phyloP scores from a whole-genome alignment of 2,888 invertebrate genomes.

The Oegoconia quadripuncta region DNA sequence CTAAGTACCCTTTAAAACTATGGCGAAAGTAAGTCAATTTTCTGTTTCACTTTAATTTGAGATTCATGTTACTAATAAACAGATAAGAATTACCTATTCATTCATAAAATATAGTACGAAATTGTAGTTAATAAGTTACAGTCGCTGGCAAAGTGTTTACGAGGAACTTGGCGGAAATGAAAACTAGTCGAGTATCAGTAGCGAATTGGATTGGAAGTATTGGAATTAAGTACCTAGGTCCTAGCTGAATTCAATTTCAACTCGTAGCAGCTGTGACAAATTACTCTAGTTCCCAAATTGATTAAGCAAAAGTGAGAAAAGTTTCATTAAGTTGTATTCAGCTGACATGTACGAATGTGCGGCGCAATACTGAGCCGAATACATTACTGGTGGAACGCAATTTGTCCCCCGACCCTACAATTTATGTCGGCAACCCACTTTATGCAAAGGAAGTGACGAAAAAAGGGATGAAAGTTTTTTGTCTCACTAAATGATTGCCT shows the following conservation, averaged over 20 bases:
- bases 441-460: constrained; percentile 55
- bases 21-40: constrained; percentile 51
- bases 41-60: constrained; percentile 22
- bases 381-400: constrained; percentile 61
- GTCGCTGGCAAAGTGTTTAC: too few species aligned
- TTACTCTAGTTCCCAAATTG: constrained; percentile 44
- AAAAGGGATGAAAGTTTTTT: constrained; percentile 42
- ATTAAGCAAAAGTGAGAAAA: constrained; percentile 60
- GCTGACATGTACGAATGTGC: constrained; percentile 48
- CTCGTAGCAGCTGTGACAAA: constrained; percentile 18
- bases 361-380: constrained; percentile 53
- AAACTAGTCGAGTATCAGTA: too few species aligned
- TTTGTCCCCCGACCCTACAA: constrained; percentile 66
- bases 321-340: constrained; percentile 58
- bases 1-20: constrained; percentile 71
- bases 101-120: too few species aligned
- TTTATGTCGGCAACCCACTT: constrained; percentile 64
- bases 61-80: too few species aligned
- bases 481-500: constrained; percentile 40
- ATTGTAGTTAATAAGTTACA: too few species aligned
- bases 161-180: too few species aligned
- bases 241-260: constrained; percentile 2
- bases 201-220: too few species aligned
- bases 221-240: too few species aligned
- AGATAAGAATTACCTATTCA: too few species aligned